Conservation (phyloP, 2,113 vertebrate genomes). For the Chroicocephalus ridibundus region DNA sequence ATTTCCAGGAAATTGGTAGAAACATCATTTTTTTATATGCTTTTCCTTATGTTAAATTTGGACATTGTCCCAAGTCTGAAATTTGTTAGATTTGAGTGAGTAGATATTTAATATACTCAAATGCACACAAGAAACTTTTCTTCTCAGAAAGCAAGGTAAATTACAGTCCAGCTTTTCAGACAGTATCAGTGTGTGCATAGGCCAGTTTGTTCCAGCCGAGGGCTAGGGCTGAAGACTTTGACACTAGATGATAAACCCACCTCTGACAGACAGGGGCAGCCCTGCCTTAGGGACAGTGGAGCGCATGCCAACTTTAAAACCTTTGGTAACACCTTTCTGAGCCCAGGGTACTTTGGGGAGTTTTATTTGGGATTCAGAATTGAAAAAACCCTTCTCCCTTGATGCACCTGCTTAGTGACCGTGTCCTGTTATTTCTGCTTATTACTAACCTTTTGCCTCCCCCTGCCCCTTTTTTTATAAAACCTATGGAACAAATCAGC, state of each 20-base stretch:
- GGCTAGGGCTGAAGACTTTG: neutral
- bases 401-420: neutral
- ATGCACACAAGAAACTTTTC: neutral
- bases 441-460: neutral
- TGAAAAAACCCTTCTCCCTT: neutral
- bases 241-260: neutral
- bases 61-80: neutral
- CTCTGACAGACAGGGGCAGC: neutral
- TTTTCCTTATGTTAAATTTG: neutral
- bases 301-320: neutral
- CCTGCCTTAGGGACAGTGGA: neutral
- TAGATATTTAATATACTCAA: neutral
- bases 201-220: neutral
- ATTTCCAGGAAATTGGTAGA: neutral
- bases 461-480: neutral
- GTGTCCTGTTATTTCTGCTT: neutral
- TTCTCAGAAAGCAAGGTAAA: neutral
- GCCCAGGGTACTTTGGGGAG: neutral
- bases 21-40: neutral
- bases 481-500: neutral
- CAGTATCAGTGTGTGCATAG: neutral
- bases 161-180: neutral
- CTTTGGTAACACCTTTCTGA: neutral
- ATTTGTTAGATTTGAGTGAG: neutral
- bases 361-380: neutral